Conservation (phyloP, 2,797 vertebrate species). For the Hoplostethus mediterraneus region DNA sequence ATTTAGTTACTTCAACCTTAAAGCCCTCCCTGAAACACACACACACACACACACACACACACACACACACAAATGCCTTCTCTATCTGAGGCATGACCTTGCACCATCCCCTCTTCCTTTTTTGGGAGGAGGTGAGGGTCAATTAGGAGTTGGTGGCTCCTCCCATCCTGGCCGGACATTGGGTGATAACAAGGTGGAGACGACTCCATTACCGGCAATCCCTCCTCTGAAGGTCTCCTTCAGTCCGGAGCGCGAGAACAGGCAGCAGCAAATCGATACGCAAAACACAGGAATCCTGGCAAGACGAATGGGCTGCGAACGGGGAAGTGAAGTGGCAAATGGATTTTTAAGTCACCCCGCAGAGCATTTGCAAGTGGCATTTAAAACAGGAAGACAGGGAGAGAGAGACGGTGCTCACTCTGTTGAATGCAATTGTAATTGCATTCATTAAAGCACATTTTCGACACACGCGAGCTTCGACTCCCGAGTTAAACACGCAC, state of each 20-base stretch:
- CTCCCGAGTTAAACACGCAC: background rate
- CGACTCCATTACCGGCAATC: constrained; percentile 59
- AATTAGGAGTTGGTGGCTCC: constrained; percentile 1
- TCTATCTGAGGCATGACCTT: too few relatives aligned
- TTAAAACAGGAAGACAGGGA: constrained; percentile 61
- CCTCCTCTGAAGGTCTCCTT: constrained; percentile 64
- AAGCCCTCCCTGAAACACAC: too few relatives aligned
- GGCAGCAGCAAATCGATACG: constrained; percentile 77
- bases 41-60: too few relatives aligned
- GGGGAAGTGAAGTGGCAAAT: constrained; percentile 75
- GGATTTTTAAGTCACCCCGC: constrained; percentile 76
- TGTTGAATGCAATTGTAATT: constrained; percentile 45
- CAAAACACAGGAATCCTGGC: constrained; percentile 74
- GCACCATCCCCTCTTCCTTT: constrained; percentile 23
- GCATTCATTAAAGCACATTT: constrained; percentile 52
- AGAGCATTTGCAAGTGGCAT: constrained; percentile 72
- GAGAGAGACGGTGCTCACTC: constrained; percentile 42
- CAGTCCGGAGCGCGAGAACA: constrained; percentile 49
- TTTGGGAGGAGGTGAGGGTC: constrained; percentile 42
- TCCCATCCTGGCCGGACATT: constrained; percentile 17
- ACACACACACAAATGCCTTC: too few relatives aligned
- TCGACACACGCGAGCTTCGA: background rate
- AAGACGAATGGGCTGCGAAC: constrained; percentile 75
- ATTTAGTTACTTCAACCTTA: too few relatives aligned
- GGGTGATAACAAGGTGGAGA: constrained; percentile 62